Evolutionary conservation across 30 jellyfish, hydroid and myxozoan species (phyloP), one percentile per base, ranked within the genome.

Genomic region (Chironex yamaguchii): DNA sequence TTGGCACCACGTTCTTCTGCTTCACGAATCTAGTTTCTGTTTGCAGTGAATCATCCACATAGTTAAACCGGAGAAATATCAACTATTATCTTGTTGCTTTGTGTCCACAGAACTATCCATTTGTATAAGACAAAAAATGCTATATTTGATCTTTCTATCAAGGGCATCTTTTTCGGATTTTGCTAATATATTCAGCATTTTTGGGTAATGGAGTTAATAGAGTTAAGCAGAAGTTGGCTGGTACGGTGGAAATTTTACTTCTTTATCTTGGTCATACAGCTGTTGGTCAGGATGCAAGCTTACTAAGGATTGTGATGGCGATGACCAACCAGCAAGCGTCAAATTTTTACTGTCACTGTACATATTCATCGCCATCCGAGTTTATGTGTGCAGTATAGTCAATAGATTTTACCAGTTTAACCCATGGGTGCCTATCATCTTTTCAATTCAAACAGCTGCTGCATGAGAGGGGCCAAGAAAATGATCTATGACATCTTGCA

Each of bases 371-470:
- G 87, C 87, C 76, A 74, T 74, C 52, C 24, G 77, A 0, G 76
- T 74, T 25, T 49, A 49, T 74, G 76, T 24, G 49, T 74, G 77
- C 87, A 74, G 50, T 11, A 74, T 34, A 36, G 79, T 74, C 87
- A 74, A 0, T 74, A 3, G 87, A 48, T 42, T 74, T 48, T 31
- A 74, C 54, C 49, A 49, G 51, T 74, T 49, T 48, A 1, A 74
- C 49, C 87, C 87, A 74, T 0, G 76, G 87, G 87, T 74, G 87
- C 78, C 87, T 54, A 4, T 49, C 34, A 49, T 50, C 87, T 50
- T 74, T 22, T 12, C 29, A 28, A 36, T 9, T 25, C 87, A 53
- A 74, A 74, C 49, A 4, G 87, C 87, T 74, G 87, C 87, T 36
- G 87, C 87, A 42, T 74, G 52, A 49, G 87, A 74, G 3, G 87